Percentiles rank a stretch among this genome's conserved stretches.
These are phyloP conservation scores for Lordiphosa fenestrarum DNA, from an alignment of 2,888 invertebrate genomes.

Conservation along the genomic window DNA sequence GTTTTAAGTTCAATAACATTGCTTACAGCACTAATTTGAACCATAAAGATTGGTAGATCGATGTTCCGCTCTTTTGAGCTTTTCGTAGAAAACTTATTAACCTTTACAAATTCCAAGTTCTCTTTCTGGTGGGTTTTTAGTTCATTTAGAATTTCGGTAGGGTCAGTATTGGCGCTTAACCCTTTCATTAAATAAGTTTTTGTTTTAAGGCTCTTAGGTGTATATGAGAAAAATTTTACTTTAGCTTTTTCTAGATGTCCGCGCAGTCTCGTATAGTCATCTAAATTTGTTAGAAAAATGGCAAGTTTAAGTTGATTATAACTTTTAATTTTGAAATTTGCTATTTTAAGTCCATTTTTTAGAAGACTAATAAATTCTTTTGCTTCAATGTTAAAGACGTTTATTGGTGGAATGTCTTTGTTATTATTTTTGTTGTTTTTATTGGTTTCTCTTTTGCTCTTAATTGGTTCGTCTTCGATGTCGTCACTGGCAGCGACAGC, in stretches of 20 bases:
- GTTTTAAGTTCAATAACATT: not conserved
- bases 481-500: too few species aligned
- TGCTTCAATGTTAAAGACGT: conserved; percentile 1
- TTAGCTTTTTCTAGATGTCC: conserved; percentile 2
- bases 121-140: too few species aligned
- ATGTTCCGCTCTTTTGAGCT: too few species aligned
- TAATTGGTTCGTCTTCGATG: too few species aligned
- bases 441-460: not conserved
- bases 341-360: not conserved
- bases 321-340: not conserved
- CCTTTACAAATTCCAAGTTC: too few species aligned
- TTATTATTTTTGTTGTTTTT: not conserved
- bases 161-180: not conserved
- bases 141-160: not conserved
- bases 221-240: not conserved
- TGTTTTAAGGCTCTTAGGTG: too few species aligned
- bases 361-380: not conserved
- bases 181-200: conserved; percentile 1
- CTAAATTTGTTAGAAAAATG: not conserved
- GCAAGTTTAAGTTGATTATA: not conserved
- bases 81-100: too few species aligned
- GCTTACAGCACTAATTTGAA: not conserved
- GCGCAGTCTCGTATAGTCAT: not conserved
- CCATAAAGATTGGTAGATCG: too few species aligned
- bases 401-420: conserved; percentile 2